phyloP scores from a whole-genome alignment of 1,140 invertebrate species.

The Drosophila neocordata region DNA sequence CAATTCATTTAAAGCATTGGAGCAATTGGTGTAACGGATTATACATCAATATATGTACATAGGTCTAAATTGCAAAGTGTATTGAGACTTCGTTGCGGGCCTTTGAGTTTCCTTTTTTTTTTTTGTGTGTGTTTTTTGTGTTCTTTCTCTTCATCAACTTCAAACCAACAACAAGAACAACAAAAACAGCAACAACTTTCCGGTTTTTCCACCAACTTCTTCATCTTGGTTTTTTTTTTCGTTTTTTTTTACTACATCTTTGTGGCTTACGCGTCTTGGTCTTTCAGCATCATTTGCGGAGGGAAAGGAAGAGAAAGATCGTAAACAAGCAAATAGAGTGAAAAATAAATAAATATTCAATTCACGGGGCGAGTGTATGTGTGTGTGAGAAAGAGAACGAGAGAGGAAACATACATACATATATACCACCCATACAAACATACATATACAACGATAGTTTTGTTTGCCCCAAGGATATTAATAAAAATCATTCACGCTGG shows the following conservation, averaged over 20 bases:
- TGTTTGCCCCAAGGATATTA: constrained; percentile 52
- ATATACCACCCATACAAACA: neutral
- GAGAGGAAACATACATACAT: constrained; percentile 43
- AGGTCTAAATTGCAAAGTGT: neutral
- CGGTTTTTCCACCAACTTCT: constrained; percentile 63
- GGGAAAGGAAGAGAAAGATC: constrained; percentile 47
- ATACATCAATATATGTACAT: too few relatives aligned
- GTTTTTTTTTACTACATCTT: constrained; percentile 67
- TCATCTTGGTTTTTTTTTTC: constrained; percentile 42
- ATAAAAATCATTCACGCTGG: constrained; percentile 82
- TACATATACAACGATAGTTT: constrained; percentile 27
- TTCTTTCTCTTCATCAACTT: constrained; percentile 29
- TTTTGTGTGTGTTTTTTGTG: neutral
- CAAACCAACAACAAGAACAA: constrained; percentile 32
- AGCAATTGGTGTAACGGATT: too few relatives aligned
- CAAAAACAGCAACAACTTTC: constrained; percentile 60
- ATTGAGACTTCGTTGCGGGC: neutral
- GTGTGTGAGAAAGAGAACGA: constrained; percentile 22
- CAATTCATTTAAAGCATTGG: too few relatives aligned
- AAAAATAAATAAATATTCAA: constrained; percentile 55
- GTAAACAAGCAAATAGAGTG: constrained; percentile 34
- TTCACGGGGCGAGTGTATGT: constrained; percentile 24
- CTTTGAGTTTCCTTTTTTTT: neutral
- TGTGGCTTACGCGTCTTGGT: constrained; percentile 65
- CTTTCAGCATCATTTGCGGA: constrained; percentile 34